Evolutionary conservation across 2,113 vertebrate species (phyloP).

Genomic region (Poeciliopsis prolifica): DNA sequence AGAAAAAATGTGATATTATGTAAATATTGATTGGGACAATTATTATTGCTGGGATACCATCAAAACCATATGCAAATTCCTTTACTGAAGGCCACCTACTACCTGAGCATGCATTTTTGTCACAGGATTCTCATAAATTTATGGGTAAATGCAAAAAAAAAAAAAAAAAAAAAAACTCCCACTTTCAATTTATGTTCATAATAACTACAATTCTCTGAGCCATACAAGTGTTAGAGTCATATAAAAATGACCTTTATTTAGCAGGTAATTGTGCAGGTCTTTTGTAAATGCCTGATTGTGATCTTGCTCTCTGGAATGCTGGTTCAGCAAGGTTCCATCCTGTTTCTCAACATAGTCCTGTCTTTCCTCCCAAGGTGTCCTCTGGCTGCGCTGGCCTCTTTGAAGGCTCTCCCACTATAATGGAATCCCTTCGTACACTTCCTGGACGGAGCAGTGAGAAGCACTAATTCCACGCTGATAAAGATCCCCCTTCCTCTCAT

Average conservation of each 20-base stretch:
- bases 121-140: conserved; percentile 21
- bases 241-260: conserved; percentile 93
- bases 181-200: conserved; percentile 56
- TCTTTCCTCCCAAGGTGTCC: conserved; percentile 90
- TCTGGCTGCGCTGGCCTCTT: conserved; percentile 90
- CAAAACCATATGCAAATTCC: too few relatives aligned
- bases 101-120: background rate
- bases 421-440: conserved; percentile 93
- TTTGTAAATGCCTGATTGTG: conserved; percentile 92
- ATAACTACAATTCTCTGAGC: conserved; percentile 43
- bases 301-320: conserved; percentile 87
- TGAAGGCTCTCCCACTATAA: conserved; percentile 84
- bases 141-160: conserved; percentile 24
- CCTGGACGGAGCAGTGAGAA: conserved; percentile 83
- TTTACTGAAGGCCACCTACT: background rate
- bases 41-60: background rate
- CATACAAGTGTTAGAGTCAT: conserved; percentile 52
- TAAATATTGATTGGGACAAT: background rate
- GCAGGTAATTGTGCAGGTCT: conserved; percentile 86
- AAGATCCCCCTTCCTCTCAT: conserved; percentile 95
- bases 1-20: background rate
- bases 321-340: conserved; percentile 95
- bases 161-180: conserved; percentile 24
- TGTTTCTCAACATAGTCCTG: conserved; percentile 89
- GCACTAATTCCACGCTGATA: conserved; percentile 96